Evolutionary conservation across 2,113 vertebrate species (phyloP), one percentile per base, ranked within the genome.

Genomic region (Tupaia tana): DNA sequence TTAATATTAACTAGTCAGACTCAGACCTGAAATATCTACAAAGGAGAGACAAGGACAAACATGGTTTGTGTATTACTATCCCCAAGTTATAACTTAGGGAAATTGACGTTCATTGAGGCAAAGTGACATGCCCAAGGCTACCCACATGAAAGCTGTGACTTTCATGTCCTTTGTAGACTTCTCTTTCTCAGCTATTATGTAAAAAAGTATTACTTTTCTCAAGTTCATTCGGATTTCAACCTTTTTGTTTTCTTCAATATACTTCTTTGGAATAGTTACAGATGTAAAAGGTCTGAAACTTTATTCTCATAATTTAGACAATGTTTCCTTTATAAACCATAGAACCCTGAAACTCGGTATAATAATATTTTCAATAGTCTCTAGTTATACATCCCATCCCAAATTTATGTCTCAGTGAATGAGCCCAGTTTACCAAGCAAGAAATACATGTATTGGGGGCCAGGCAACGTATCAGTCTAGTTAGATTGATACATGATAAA

Each of bases 21-120:
- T 77, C 24, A 63, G 25, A 69, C 24, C n/a, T 20, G 56, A 94
- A 88, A 64, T 90, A 66, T 25, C 13, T 20, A 66, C 7, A 16
- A 59, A 87, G 84, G 59, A 73, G 85, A 59, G 43, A 78, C 29
- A 70, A 61, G 18, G 89, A 64, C 63, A 86, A 52, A 64, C 6
- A 61, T 43, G 22, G 71, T 43, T 15, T 27, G 1, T 19, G 25
- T 63, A 11, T 71, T 87, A 79, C 31, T 82, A 74, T 56, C 8
- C 11, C 63, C 24, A 25, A 92, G 34, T 64, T 79, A 15, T 29
- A 69, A 84, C 63, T 34, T 93, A 31, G 86, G 71, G 56, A 93
- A 91, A 89, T 54, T 52, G 58, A 70, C 66, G 24, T 70, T 92
- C 56, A 56, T 2, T 83, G 84, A 78, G 67, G n/a, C 43, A 78